Evolutionary conservation across 2,113 vertebrate genomes (phyloP), one percentile per base, ranked within the genome.

Genomic region (Chionodraco myersi): DNA sequence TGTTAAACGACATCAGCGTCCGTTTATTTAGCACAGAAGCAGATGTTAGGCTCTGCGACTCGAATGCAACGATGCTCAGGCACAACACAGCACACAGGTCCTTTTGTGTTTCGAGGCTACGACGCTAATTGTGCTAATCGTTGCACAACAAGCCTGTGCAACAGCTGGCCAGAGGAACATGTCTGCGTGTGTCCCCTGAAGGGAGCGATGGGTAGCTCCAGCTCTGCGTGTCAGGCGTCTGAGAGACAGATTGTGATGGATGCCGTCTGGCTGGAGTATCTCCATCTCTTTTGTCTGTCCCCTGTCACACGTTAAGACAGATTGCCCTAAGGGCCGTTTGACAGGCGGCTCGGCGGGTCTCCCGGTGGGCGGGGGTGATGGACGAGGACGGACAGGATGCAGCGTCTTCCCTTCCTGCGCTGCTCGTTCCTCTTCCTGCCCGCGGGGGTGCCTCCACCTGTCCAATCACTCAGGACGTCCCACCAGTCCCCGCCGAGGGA

Each of bases 361-460:
- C 92, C 84, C 66, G 15, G 85, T 61, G 88, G 79, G 82, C 59
- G 10, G 57, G 15, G 4, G 82, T 94, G 95, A 96, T 58, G 93
- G 90, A 96, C 88, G 94, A 95, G 89, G 64, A 75, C 3, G 51
- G 75, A 93, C 94, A 95, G 95, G 95, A 96, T 94, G 93, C 87
- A 30, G 79, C 72, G 16, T 84, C 84, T 80, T 88, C 88, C 84
- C 83, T 83, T 92, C 88, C 88, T 90, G 77, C 83, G 52, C 78
- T 88, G 78, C 83, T 62, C 77, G 72, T 87, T 92, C 91, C 81
- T 78, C 84, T 88, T 67, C 80, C 78, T 79, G 74, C 80, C 75
- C 83, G 71, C 82, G 3, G 44, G 82, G 88, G 80, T 66, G 57
- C 76, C 73, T 54, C 12, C 70, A 70, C 72, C 83, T 87, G 87